Evolutionary conservation across 2,888 invertebrate species (phyloP).

Genomic region (Lampropteryx suffumata): DNA sequence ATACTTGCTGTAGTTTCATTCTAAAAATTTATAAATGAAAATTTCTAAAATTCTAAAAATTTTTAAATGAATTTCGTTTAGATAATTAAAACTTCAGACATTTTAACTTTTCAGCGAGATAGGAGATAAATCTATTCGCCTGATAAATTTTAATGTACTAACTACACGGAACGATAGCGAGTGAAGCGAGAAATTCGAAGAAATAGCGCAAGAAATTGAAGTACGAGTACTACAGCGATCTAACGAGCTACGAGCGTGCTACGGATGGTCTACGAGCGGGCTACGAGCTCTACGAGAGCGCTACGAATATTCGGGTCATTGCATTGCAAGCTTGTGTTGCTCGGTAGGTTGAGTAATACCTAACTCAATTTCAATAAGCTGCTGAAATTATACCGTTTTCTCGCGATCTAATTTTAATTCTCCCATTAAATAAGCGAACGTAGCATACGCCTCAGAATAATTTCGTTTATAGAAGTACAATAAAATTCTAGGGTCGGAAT

Average conservation of each 20-base stretch:
- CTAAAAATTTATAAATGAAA: too few species aligned
- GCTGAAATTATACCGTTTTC: slow-evolving; percentile 6
- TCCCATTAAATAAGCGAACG: slow-evolving; percentile 11
- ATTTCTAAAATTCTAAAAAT: too few species aligned
- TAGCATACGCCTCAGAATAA: slow-evolving; percentile 9
- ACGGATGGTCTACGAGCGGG: slow-evolving; percentile 31
- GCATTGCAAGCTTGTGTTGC: slow-evolving; percentile 2
- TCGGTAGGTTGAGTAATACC: not conserved
- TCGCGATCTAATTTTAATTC: slow-evolving; percentile 10
- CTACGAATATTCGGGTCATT: slow-evolving; percentile 25
- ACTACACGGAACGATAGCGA: slow-evolving; percentile 28
- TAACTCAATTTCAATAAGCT: slow-evolving; percentile 17
- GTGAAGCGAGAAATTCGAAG: slow-evolving; percentile 42
- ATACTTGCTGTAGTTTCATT: too few species aligned
- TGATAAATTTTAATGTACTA: slow-evolving; percentile 16
- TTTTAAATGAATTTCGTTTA: too few species aligned
- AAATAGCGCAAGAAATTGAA: slow-evolving; percentile 59
- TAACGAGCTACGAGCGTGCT: slow-evolving; percentile 52
- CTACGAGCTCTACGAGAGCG: slow-evolving; percentile 24
- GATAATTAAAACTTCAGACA: too few species aligned
- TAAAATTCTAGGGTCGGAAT: slow-evolving; percentile 10
- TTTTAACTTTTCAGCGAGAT: not conserved
- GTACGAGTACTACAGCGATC: slow-evolving; percentile 52
- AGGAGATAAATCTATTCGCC: not conserved
- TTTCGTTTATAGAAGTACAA: slow-evolving; percentile 7